Percentiles rank a stretch among this genome's conserved stretches.
Evolutionary conservation across 2,113 vertebrate species (phyloP).

Genomic region (Herpetotheres cachinnans): DNA sequence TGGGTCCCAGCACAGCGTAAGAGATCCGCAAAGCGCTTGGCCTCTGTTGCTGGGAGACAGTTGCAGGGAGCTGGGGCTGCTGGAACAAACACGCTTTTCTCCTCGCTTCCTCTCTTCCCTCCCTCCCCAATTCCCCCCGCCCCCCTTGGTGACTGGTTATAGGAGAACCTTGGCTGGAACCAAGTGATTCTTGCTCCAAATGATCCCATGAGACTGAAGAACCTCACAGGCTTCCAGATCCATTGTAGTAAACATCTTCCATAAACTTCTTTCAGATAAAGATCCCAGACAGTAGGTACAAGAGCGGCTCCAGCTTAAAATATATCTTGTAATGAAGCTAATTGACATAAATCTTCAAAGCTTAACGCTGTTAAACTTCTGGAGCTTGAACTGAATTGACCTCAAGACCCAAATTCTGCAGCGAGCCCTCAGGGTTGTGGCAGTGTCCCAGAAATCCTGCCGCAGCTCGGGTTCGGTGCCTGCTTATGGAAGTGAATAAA

Average conservation of each 20-base stretch:
- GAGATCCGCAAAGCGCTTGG: background rate
- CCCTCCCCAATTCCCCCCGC: background rate
- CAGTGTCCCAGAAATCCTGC: background rate
- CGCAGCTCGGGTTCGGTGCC: background rate
- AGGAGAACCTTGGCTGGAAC: background rate
- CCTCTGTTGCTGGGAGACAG: background rate
- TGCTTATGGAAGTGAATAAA: background rate
- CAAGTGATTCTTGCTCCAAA: background rate
- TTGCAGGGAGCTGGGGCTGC: background rate
- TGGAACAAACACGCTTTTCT: background rate
- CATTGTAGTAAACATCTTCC: accelerated
- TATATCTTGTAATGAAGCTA: background rate
- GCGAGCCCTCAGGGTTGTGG: background rate
- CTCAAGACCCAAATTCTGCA: background rate
- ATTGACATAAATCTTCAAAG: background rate
- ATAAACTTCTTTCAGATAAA: background rate
- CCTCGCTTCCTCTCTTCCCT: background rate
- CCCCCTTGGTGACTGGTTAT: background rate
- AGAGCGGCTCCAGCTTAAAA: background rate
- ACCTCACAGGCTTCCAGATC: background rate
- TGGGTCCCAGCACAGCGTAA: background rate
- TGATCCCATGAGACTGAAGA: background rate
- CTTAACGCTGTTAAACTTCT: background rate
- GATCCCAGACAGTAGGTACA: background rate
- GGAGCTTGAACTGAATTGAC: background rate